These are phyloP conservation scores for Tyrannus savana DNA, from an alignment of 2,113 vertebrate genomes.

Conservation along the genomic window DNA sequence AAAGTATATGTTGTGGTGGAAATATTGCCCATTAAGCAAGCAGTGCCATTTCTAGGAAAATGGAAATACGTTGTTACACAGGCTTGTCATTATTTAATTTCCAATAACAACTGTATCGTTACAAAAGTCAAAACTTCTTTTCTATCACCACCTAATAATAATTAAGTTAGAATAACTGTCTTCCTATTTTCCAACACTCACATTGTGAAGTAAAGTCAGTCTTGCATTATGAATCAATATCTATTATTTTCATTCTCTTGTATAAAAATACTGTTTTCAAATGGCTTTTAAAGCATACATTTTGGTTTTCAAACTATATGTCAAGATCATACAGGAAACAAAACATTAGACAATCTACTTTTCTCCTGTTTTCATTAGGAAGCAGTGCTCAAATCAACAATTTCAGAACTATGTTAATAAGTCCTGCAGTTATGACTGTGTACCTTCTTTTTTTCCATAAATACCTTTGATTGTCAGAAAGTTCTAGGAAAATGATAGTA, in stretches of 20 bases:
- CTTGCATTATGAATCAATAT: neutral
- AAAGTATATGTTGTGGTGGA: neutral
- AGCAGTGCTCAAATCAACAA: neutral
- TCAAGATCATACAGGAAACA: neutral
- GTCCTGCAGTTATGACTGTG: neutral
- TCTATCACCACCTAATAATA: neutral
- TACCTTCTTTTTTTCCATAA: neutral
- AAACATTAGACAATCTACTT: neutral
- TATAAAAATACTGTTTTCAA: neutral
- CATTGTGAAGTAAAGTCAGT: neutral
- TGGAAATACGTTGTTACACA: neutral
- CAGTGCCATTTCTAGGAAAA: neutral
- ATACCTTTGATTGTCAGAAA: neutral
- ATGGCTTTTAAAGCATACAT: neutral
- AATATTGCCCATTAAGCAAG: neutral
- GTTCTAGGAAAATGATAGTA: neutral
- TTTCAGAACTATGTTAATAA: neutral
- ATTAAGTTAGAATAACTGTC: neutral
- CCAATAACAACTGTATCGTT: neutral
- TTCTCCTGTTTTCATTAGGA: neutral
- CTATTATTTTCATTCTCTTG: neutral
- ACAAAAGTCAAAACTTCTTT: neutral
- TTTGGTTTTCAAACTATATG: neutral
- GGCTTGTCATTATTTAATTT: neutral
- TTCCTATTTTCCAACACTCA: neutral